Evolutionary conservation across 2,888 invertebrate genomes (phyloP).

Genomic region (Drosophila limbata): DNA sequence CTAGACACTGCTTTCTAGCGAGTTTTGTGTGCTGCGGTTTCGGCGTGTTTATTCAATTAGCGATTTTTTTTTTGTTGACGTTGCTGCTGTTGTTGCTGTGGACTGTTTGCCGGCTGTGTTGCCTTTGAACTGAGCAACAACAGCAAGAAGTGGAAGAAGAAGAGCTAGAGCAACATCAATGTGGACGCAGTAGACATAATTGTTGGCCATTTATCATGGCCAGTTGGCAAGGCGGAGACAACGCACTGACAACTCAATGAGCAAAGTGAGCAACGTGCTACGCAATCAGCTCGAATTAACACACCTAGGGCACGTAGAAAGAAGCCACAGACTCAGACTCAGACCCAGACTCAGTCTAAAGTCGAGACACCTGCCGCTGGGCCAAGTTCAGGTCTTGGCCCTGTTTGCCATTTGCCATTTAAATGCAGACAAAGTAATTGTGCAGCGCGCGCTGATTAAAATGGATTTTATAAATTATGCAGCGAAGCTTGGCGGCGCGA

Average conservation of each 20-base stretch:
- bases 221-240: conserved; percentile 64
- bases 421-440: conserved; percentile 84
- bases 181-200: conserved; percentile 65
- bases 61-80: conserved; percentile 33
- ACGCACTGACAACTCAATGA: conserved; percentile 80
- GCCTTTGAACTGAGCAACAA: conserved; percentile 56
- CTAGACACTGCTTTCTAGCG: conserved; percentile 61
- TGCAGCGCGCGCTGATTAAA: conserved; percentile 78
- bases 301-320: conserved; percentile 73
- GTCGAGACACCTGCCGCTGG: conserved; percentile 73
- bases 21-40: conserved; percentile 51
- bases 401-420: conserved; percentile 77
- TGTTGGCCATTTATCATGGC: conserved; percentile 77
- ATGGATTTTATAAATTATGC: conserved; percentile 82
- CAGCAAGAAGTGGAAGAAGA: conserved; percentile 17
- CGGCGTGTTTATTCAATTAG: conserved; percentile 79
- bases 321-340: conserved; percentile 6
- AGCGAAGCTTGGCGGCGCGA: conserved; percentile 60
- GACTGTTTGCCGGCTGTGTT: conserved; percentile 44
- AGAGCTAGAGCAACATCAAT: conserved; percentile 38
- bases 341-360: conserved; percentile 2
- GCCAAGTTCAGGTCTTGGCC: conserved; percentile 69
- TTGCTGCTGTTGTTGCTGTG: conserved; percentile 16
- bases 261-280: conserved; percentile 60
- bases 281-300: conserved; percentile 71